Conservation (phyloP, 2,113 vertebrate genomes). For the Psilopsiagon aymara region DNA sequence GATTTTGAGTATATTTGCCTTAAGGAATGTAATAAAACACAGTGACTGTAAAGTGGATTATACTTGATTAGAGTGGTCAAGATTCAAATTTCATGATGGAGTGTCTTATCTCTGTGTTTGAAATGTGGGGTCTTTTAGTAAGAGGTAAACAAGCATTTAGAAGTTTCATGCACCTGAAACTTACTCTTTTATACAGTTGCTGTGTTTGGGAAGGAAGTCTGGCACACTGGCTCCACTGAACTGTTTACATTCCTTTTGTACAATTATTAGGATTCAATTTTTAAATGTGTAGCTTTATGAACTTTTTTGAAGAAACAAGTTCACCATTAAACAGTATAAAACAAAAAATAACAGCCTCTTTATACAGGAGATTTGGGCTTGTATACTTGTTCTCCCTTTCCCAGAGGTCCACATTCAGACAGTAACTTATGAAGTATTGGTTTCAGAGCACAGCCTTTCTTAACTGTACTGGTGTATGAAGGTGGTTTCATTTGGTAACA, state of each 20-base stretch:
- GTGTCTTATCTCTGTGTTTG: background rate
- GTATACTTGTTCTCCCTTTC: background rate
- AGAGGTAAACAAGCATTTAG: background rate
- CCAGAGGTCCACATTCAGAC: background rate
- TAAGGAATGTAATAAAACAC: background rate
- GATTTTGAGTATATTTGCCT: background rate
- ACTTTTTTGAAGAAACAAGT: background rate
- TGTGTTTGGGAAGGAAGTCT: background rate
- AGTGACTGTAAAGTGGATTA: background rate
- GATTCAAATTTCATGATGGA: background rate
- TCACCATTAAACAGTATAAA: background rate
- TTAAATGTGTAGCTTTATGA: background rate
- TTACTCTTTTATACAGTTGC: background rate
- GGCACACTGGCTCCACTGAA: background rate
- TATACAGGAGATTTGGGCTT: background rate
- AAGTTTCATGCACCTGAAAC: background rate
- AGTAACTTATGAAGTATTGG: background rate
- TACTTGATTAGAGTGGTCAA: background rate
- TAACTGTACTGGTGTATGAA: background rate
- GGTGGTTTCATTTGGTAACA: background rate
- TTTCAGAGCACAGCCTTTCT: background rate
- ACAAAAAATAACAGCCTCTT: background rate
- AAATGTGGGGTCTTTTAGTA: background rate
- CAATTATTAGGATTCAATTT: background rate
- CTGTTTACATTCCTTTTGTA: background rate